Evolutionary conservation across 92 coral and sea anemone species (phyloP).

Genomic region (Siderastrea radians): DNA sequence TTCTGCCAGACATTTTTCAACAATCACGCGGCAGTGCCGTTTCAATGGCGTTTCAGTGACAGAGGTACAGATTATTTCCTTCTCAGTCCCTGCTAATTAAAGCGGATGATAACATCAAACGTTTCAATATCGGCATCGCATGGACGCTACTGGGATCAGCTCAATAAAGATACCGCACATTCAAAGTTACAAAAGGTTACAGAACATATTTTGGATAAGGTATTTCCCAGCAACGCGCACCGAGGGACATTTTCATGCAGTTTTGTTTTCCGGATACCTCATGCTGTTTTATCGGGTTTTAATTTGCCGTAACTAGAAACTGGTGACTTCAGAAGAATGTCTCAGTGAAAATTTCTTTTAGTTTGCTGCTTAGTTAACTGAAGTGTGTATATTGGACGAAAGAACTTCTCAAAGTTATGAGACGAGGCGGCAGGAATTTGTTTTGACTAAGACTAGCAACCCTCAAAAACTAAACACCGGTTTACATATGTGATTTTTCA

Average conservation of each 20-base stretch:
- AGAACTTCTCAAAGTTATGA: too few relatives aligned
- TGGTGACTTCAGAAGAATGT: too few relatives aligned
- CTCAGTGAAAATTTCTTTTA: too few relatives aligned
- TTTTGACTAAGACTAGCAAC: too few relatives aligned
- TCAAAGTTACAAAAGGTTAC: background rate
- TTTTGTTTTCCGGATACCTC: conserved; percentile 9
- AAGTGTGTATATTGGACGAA: too few relatives aligned
- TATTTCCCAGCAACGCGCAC: background rate
- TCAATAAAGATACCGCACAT: background rate
- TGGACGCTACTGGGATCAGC: background rate
- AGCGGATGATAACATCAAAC: conserved; percentile 11
- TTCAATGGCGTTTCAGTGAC: background rate
- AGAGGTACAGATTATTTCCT: background rate
- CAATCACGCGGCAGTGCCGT: too few relatives aligned
- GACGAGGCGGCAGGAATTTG: too few relatives aligned
- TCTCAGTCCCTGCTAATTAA: background rate
- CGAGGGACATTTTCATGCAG: background rate
- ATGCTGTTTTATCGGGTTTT: background rate
- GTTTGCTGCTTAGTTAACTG: too few relatives aligned
- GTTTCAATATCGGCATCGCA: conserved; percentile 8
- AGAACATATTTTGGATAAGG: background rate
- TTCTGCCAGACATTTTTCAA: too few relatives aligned
- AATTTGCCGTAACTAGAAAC: too few relatives aligned
- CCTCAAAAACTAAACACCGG: too few relatives aligned
- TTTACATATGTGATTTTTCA: too few relatives aligned